These are phyloP conservation scores for Philonicus albiceps DNA, from an alignment of 2,888 invertebrate species.

Conservation along the genomic window DNA sequence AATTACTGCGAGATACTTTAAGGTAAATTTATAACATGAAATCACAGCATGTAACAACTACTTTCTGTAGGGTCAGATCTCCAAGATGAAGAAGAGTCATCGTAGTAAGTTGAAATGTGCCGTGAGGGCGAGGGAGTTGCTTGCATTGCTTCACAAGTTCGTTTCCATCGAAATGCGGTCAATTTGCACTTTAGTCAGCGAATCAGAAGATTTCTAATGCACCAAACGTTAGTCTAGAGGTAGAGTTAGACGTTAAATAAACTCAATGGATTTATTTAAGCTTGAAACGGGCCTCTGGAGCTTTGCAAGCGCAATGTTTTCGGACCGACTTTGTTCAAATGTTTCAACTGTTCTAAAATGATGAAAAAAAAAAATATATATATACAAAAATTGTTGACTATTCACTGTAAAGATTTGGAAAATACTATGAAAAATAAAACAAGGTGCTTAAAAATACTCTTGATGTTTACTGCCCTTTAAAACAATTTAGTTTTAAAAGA, in stretches of 20 bases:
- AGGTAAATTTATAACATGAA: slow-evolving; percentile 2
- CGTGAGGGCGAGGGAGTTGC: not conserved
- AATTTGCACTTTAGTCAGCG: slow-evolving; percentile 14
- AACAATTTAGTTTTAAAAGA: not conserved
- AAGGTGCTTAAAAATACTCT: slow-evolving; percentile 32
- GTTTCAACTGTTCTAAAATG: slow-evolving; percentile 2
- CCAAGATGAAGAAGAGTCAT: not conserved
- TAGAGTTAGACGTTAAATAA: not conserved
- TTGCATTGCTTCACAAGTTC: slow-evolving; percentile 52
- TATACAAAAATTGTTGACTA: not conserved
- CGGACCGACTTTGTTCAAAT: not conserved
- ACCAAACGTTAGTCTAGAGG: slow-evolving; percentile 2
- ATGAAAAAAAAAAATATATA: not conserved
- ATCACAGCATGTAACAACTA: not conserved
- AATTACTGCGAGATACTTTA: slow-evolving; percentile 47
- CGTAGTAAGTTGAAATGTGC: not conserved
- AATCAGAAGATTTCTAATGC: not conserved
- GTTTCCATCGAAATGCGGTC: slow-evolving; percentile 44
- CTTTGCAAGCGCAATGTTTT: slow-evolving; percentile 47
- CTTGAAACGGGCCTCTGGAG: slow-evolving; percentile 51
- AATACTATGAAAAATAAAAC: slow-evolving; percentile 32
- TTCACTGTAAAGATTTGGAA: slow-evolving; percentile 5
- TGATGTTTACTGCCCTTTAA: not conserved
- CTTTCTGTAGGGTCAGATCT: slow-evolving; percentile 1
- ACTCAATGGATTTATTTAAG: slow-evolving; percentile 19